A percentile compares a stretch with the other conserved stretches of the same genome.
Conservation (phyloP, 1,140 invertebrate genomes). For the Scylla paramamosain region DNA sequence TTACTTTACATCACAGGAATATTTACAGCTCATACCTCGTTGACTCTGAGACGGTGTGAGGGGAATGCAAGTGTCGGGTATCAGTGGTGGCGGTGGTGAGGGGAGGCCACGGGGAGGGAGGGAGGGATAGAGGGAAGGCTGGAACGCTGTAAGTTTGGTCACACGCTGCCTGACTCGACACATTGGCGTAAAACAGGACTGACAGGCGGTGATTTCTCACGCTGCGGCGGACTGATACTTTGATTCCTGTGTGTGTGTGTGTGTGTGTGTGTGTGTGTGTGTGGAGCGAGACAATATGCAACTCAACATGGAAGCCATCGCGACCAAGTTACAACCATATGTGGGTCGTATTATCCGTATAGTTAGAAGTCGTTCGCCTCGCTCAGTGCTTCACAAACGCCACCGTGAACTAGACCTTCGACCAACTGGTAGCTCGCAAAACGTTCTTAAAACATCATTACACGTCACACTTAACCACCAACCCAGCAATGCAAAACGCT, state of each 20-base stretch:
- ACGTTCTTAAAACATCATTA: too few relatives aligned
- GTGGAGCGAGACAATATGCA: not conserved
- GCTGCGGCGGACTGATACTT: not conserved
- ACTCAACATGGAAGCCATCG: too few relatives aligned
- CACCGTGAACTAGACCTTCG: too few relatives aligned
- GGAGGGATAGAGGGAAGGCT: not conserved
- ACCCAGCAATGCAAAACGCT: too few relatives aligned
- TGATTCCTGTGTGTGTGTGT: not conserved
- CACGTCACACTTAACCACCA: too few relatives aligned
- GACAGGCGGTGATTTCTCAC: not conserved
- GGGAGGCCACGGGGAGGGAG: not conserved
- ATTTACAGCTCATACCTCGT: not conserved
- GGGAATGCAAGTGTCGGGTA: not conserved
- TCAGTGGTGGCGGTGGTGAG: not conserved
- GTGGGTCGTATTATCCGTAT: too few relatives aligned
- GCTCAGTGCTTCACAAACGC: too few relatives aligned
- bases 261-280: slow-evolving; percentile 46
- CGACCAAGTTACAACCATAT: too few relatives aligned
- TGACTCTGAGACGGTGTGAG: not conserved
- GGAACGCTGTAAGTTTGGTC: not conserved
- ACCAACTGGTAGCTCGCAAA: too few relatives aligned
- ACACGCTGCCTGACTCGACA: not conserved
- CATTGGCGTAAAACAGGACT: not conserved
- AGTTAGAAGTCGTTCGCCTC: too few relatives aligned
- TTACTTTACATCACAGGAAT: too few relatives aligned